A percentile compares a stretch with the other conserved stretches of the same genome.
phyloP scores from a whole-genome alignment of 2,888 invertebrate species.

The Dynastes maya region DNA sequence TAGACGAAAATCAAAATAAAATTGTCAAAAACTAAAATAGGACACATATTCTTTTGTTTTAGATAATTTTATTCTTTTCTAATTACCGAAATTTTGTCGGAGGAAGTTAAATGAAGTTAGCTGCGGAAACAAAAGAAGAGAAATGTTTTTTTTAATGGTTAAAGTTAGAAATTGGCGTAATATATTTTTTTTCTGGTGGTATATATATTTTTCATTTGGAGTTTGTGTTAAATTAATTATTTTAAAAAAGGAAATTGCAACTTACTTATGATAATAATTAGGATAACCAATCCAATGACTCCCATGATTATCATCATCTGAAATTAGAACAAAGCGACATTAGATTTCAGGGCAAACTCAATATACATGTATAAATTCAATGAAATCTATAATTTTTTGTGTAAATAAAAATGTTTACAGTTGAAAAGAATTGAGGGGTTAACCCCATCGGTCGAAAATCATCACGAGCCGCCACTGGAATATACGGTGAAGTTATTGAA shows the following conservation, averaged over 20 bases:
- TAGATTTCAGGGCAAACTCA: background rate
- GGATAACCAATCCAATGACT: constrained; percentile 84
- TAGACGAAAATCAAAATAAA: constrained; percentile 21
- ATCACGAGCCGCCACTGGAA: too few relatives aligned
- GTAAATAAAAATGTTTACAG: too few relatives aligned
- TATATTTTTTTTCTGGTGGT: background rate
- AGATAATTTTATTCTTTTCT: constrained; percentile 51
- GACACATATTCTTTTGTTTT: constrained; percentile 23
- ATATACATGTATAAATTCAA: too few relatives aligned
- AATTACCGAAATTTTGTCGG: constrained; percentile 66
- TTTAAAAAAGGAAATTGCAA: constrained; percentile 56
- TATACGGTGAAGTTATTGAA: background rate
- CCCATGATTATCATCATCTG: constrained; percentile 94
- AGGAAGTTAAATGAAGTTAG: constrained; percentile 71
- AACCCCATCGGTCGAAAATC: too few relatives aligned
- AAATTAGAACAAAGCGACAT: constrained; percentile 44
- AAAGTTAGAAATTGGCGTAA: background rate
- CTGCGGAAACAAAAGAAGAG: constrained; percentile 64
- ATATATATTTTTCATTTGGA: background rate
- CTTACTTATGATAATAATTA: constrained; percentile 89
- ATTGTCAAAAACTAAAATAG: constrained; percentile 21
- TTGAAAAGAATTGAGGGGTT: too few relatives aligned
- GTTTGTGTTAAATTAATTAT: background rate
- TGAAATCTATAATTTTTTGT: too few relatives aligned
- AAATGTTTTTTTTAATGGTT: constrained; percentile 25